Base-by-base conservation (phyloP, 2,797 vertebrate genomes). In the Micropoecilia bifurca region DNA sequence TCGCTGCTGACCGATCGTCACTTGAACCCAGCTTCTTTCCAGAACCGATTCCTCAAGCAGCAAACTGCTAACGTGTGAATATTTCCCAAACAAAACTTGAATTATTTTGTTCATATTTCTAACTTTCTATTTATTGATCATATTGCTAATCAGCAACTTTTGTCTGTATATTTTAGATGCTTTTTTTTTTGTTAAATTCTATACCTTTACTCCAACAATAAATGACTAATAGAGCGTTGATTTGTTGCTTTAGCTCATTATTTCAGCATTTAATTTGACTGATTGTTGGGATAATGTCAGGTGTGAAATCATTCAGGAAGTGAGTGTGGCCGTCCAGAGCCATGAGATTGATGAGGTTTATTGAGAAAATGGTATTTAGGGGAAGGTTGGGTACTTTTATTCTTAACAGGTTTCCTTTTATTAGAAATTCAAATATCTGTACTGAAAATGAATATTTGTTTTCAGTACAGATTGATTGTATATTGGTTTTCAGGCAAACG, bases 71-170 rank as follows among this genome's bases (percentile, higher is more conserved):
- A 43, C 79, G 50, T 82, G 79, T 86, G 77, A 66, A 79, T 79
- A 83, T 83, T 74, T 77, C 55, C 77, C 33, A 10, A 41, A 75
- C 28, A 57, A 77, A 86, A 86, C 79, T 71, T 83, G 22, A 83
- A 84, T 77, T 78, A 25, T 77, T n/a, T 82, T 91, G 80, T 89
- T 88, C 41, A 88, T 90, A 84, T 3, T 80, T 4, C 14, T 71
- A 5, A 72, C 75, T 80, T 79, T 81, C 83, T 83, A 94, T 93
- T 93, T 94, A 92, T 92, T 90, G 25, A 83, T 83, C 79, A 74
- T 86, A 79, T 88, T 59, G 39, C 55, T 80, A 77, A 86, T 86
- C 71, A 82, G 69, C 46, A 2, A 14, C 77, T 59, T 50, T 85
- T 66, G 12, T 80, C 72, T 90, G 81, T 92, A 90, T 85, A 87